These are phyloP conservation scores for Falco concolor DNA, from an alignment of 2,797 vertebrate genomes.

Conservation along the genomic window DNA sequence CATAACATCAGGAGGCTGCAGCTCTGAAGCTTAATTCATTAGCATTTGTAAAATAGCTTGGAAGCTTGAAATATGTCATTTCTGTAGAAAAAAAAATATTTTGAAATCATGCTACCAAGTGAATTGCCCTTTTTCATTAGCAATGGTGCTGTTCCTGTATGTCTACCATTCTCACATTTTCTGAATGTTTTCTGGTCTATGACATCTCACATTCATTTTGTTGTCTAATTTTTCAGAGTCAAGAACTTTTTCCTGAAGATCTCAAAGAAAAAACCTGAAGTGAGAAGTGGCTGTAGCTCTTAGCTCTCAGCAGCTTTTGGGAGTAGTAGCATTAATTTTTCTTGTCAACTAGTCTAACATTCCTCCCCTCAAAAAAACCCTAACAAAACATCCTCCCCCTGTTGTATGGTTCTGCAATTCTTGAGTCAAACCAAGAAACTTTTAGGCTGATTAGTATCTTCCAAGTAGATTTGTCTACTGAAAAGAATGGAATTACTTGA, in stretches of 20 bases:
- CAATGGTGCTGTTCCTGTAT: background rate
- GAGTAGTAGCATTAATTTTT: background rate
- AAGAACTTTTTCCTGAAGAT: background rate
- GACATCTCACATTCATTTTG: background rate
- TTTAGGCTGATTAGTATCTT: background rate
- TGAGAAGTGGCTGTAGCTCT: background rate
- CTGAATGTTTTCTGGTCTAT: background rate
- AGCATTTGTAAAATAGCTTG: background rate
- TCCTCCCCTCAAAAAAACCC: fast-evolving
- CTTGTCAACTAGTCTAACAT: background rate
- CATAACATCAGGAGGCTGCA: background rate
- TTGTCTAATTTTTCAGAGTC: background rate
- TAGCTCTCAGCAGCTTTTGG: background rate
- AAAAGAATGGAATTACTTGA: background rate
- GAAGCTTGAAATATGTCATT: background rate
- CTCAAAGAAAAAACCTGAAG: background rate
- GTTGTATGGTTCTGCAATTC: background rate
- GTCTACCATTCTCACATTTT: background rate
- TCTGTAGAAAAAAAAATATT: background rate
- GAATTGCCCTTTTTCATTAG: background rate
- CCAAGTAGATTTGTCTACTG: background rate
- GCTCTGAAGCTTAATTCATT: background rate
- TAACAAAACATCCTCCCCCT: background rate
- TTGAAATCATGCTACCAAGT: background rate
- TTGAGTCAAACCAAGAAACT: background rate